phyloP scores from a whole-genome alignment of 2,113 vertebrate species.

The Hystrix cristata region DNA sequence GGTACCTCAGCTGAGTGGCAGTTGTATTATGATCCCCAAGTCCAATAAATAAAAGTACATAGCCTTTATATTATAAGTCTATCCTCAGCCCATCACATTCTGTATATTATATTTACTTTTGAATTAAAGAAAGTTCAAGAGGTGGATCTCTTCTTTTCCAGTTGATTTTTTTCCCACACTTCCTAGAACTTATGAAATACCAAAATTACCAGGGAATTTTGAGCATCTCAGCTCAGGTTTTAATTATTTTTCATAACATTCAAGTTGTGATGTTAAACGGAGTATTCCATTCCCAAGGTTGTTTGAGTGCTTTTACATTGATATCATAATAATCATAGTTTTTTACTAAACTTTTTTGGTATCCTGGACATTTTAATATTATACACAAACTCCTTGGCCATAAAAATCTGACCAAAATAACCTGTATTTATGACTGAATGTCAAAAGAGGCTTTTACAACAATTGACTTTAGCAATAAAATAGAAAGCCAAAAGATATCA shows the following conservation, averaged over 20 bases:
- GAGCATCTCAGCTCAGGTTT: neutral
- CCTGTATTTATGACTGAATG: neutral
- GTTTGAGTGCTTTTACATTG: neutral
- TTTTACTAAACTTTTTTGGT: neutral
- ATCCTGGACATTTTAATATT: neutral
- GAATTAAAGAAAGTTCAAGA: slow-evolving; percentile 26
- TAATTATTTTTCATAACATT: neutral
- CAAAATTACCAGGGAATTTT: neutral
- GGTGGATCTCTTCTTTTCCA: neutral
- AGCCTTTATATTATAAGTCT: slow-evolving; percentile 55
- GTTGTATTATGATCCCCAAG: slow-evolving; percentile 10
- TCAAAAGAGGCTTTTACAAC: neutral
- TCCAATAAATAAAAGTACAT: slow-evolving; percentile 64
- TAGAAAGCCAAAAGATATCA: neutral
- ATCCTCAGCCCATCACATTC: neutral
- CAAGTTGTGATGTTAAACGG: neutral
- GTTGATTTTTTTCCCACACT: neutral
- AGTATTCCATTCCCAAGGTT: neutral
- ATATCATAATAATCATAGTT: neutral
- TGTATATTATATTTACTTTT: slow-evolving; percentile 62
- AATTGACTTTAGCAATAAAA: neutral
- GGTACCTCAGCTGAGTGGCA: slow-evolving; percentile 23
- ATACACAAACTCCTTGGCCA: neutral
- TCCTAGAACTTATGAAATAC: slow-evolving; percentile 12
- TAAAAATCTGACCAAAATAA: neutral